phyloP scores from a whole-genome alignment of 2,113 vertebrate species.

The Columba janthina region DNA sequence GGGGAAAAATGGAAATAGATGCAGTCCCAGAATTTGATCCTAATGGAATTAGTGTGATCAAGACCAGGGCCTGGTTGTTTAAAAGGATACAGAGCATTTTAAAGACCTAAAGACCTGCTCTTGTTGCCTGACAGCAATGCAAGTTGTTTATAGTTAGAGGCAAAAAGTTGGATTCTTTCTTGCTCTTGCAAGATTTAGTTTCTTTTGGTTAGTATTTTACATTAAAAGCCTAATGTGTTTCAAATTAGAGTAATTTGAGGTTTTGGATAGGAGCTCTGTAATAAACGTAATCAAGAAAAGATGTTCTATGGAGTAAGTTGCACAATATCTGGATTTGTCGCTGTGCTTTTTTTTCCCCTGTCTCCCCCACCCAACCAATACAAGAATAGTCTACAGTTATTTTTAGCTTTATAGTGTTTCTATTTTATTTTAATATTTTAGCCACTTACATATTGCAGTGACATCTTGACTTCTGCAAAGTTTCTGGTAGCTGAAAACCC shows the following conservation, averaged over 20 bases:
- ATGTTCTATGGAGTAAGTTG: background rate
- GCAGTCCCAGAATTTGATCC: background rate
- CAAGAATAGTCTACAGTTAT: background rate
- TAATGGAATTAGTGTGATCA: slow-evolving; percentile 15
- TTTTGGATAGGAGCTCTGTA: slow-evolving; percentile 28
- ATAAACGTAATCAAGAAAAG: slow-evolving; percentile 56
- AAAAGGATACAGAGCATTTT: background rate
- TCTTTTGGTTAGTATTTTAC: slow-evolving; percentile 4
- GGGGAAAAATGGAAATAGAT: background rate
- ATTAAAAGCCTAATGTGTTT: slow-evolving; percentile 35
- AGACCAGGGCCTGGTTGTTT: background rate
- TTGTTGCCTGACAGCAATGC: background rate
- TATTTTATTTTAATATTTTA: background rate
- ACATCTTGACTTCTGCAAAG: background rate
- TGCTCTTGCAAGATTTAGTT: slow-evolving; percentile 19
- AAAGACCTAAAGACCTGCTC: background rate
- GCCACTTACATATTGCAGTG: background rate
- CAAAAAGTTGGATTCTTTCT: background rate
- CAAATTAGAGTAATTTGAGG: slow-evolving; percentile 40
- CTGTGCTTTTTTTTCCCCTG: background rate
- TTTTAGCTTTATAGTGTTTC: background rate
- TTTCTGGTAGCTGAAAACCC: background rate
- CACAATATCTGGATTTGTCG: background rate
- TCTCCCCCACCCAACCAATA: background rate
- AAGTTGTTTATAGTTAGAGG: slow-evolving; percentile 17